Evolutionary conservation across 2,113 vertebrate species (phyloP).

Genomic region (Neogobius melanostomus): DNA sequence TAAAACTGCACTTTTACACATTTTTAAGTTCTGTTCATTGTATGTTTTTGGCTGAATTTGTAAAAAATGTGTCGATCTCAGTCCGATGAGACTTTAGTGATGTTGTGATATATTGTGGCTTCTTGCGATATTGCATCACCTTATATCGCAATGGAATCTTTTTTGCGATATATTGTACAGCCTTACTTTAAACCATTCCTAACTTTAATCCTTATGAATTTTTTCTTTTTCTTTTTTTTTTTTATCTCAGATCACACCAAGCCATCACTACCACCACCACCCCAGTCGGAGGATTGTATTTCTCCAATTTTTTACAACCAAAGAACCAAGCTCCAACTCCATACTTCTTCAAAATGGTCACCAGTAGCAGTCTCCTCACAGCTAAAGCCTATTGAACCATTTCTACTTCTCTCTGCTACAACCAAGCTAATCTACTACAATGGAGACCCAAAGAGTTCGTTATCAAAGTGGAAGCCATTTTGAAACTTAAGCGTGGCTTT

Average conservation of each 20-base stretch:
- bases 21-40: too few species aligned
- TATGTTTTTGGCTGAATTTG: too few species aligned
- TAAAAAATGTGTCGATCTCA: too few species aligned
- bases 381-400: neutral
- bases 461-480: slow-evolving; percentile 1
- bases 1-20: too few species aligned
- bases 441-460: neutral
- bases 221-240: neutral
- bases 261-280: slow-evolving; percentile 10
- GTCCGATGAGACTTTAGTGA: too few species aligned
- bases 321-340: slow-evolving; percentile 25
- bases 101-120: too few species aligned
- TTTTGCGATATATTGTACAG: too few species aligned
- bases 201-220: neutral
- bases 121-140: too few species aligned
- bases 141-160: too few species aligned
- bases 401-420: slow-evolving; percentile 10
- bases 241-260: slow-evolving; percentile 50
- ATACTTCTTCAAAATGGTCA: neutral
- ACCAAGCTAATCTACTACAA: neutral
- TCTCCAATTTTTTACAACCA: slow-evolving; percentile 29
- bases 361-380: neutral
- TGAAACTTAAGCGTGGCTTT: slow-evolving; percentile 1
- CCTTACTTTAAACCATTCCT: neutral
- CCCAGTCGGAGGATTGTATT: slow-evolving; percentile 22